A percentile compares a stretch with the other conserved stretches of the same genome.
phyloP scores from a whole-genome alignment of 2,113 vertebrate genomes.

The Pseudorhombus dupliciocellatus region DNA sequence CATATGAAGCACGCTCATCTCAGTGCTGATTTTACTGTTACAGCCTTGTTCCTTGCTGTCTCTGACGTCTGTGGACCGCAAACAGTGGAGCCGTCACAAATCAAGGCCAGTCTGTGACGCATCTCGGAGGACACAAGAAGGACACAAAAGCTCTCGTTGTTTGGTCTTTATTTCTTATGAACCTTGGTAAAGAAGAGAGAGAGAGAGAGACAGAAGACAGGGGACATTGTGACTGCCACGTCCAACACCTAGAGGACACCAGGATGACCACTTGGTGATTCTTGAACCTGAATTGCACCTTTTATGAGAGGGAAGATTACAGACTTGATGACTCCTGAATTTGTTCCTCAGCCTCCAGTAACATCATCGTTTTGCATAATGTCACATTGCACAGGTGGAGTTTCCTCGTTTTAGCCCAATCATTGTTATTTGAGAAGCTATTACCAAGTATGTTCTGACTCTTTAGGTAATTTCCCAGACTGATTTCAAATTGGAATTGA shows the following conservation, averaged over 20 bases:
- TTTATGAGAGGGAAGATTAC: background rate
- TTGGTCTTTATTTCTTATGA: background rate
- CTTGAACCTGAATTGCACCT: slow-evolving; percentile 10
- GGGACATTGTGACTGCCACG: background rate
- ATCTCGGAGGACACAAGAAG: background rate
- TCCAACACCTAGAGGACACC: background rate
- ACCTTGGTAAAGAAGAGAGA: background rate
- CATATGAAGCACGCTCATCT: background rate
- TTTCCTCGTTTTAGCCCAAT: background rate
- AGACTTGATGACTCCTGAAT: background rate
- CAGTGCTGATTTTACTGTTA: background rate
- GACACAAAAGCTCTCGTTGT: background rate
- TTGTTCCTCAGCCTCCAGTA: background rate
- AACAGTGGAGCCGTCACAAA: background rate
- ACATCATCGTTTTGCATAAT: background rate
- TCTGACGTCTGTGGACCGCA: background rate
- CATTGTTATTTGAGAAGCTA: background rate
- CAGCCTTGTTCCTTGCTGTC: background rate
- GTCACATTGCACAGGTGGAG: background rate
- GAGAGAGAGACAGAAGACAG: background rate
- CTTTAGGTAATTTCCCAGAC: slow-evolving; percentile 1
- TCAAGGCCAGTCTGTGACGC: background rate
- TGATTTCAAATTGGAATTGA: slow-evolving; percentile 5
- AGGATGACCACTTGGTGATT: background rate
- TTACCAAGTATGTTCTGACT: background rate